A percentile compares a stretch with the other conserved stretches of the same genome.
phyloP scores from a whole-genome alignment of 2,888 invertebrate species.

The Halictus ligatus region DNA sequence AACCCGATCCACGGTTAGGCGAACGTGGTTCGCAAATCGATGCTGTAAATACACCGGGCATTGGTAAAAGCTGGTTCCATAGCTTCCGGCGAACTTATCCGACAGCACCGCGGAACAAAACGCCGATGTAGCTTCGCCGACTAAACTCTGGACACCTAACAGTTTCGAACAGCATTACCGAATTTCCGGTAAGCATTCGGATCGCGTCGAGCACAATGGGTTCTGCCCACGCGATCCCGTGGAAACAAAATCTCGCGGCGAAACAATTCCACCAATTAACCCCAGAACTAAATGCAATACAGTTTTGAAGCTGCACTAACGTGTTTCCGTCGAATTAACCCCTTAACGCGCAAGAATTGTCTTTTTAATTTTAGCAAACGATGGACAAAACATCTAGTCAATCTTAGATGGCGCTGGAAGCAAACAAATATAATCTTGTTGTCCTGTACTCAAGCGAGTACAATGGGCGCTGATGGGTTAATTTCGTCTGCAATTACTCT shows the following conservation, averaged over 20 bases:
- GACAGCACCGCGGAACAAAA: not conserved
- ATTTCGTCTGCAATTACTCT: not conserved
- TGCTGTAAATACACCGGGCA: not conserved
- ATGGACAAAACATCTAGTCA: too few species aligned
- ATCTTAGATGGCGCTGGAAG: too few species aligned
- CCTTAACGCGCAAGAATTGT: too few species aligned
- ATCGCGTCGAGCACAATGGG: not conserved
- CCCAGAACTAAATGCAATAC: not conserved
- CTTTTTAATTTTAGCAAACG: too few species aligned
- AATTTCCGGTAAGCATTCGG: slow-evolving; percentile 13
- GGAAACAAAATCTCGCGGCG: not conserved
- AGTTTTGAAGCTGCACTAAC: not conserved
- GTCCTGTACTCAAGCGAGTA: too few species aligned
- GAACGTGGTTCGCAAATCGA: not conserved
- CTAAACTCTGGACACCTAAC: slow-evolving; percentile 5
- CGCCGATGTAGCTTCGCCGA: slow-evolving; percentile 2
- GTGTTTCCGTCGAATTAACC: too few species aligned
- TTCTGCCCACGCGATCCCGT: not conserved
- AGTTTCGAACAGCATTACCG: slow-evolving; percentile 16
- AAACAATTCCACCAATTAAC: not conserved
- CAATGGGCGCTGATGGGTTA: too few species aligned
- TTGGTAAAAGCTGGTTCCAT: not conserved
- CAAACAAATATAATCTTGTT: too few species aligned
- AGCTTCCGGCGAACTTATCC: slow-evolving; percentile 5
- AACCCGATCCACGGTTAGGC: not conserved